phyloP scores from a whole-genome alignment of 2,888 invertebrate species.

The Girardia tigrina region DNA sequence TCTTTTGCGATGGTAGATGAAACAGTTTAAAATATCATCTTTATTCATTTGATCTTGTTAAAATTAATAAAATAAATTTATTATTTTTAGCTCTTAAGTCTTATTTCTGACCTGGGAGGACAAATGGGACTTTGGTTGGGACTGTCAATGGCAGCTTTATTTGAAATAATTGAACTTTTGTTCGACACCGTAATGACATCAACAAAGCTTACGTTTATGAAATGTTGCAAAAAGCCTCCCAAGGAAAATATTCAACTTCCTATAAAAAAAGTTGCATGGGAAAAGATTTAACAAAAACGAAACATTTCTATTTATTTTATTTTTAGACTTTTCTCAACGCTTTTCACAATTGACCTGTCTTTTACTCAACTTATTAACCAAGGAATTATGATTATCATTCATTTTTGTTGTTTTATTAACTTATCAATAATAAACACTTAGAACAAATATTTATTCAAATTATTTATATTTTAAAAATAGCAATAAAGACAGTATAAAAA shows the following conservation, averaged over 20 bases:
- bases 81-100: not conserved
- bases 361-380: no score
- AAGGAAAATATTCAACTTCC: not conserved
- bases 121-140: conserved; percentile 32
- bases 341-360: no score
- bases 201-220: not conserved
- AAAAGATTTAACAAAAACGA: not conserved
- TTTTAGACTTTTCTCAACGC: not conserved
- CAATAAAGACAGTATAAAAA: no score
- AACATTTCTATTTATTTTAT: not conserved
- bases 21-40: no score
- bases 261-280: not conserved
- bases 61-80: not conserved
- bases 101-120: conserved; percentile 26
- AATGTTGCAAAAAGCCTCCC: not conserved
- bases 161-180: conserved; percentile 27
- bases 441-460: no score
- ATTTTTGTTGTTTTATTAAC: no score
- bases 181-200: not conserved
- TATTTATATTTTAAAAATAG: no score
- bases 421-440: no score
- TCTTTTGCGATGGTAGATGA: no score
- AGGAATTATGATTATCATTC: no score
- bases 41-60: no score
- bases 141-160: conserved; percentile 20